phyloP scores from a whole-genome alignment of 2,797 vertebrate species.

The Sebastes baramenuke region DNA sequence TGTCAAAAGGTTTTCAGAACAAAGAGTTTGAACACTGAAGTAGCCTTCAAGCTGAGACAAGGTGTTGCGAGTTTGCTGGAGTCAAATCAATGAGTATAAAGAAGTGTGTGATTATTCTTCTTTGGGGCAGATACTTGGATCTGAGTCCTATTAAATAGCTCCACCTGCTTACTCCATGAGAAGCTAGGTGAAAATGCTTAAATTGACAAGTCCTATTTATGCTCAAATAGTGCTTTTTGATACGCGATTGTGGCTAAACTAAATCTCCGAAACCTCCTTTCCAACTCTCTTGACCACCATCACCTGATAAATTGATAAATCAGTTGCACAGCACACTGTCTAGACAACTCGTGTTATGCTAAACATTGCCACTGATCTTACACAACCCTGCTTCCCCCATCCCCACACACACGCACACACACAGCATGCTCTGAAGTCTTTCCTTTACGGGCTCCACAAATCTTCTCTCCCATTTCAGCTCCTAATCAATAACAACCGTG shows the following conservation, averaged over 20 bases:
- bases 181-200: neutral
- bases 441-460: slow-evolving; percentile 63
- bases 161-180: neutral
- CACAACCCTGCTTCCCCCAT: neutral
- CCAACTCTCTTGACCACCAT: neutral
- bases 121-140: neutral
- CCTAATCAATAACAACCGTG: slow-evolving; percentile 72
- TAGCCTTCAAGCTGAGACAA: slow-evolving; percentile 4
- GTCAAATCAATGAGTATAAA: slow-evolving; percentile 1
- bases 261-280: neutral
- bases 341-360: slow-evolving; percentile 26
- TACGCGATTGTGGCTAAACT: neutral
- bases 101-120: neutral
- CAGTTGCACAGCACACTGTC: neutral
- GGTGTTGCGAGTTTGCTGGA: neutral
- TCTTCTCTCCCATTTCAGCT: slow-evolving; percentile 48
- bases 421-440: slow-evolving; percentile 6
- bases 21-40: slow-evolving; percentile 15
- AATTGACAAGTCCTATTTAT: neutral
- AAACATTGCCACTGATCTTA: slow-evolving; percentile 36
- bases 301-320: slow-evolving; percentile 18
- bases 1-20: slow-evolving; percentile 39
- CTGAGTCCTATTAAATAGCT: neutral
- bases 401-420: neutral
- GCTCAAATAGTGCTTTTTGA: neutral